A percentile compares a stretch with the other conserved stretches of the same genome.
These are phyloP conservation scores for Knipowitschia caucasica DNA, from an alignment of 2,797 vertebrate genomes.

Conservation along the genomic window DNA sequence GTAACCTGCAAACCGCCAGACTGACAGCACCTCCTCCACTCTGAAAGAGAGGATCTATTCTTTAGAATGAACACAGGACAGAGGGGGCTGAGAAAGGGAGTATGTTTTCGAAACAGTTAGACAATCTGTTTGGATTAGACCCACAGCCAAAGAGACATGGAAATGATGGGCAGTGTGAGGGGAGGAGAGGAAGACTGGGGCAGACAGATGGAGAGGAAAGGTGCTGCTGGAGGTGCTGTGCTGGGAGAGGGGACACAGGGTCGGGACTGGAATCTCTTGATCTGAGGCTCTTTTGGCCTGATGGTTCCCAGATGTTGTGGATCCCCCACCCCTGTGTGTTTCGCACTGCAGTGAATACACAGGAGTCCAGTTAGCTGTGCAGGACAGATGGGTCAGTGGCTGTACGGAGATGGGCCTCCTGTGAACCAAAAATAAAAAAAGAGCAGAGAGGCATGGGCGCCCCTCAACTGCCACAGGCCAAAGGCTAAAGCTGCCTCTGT, in stretches of 20 bases:
- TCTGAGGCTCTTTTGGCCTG: slow-evolving; percentile 70
- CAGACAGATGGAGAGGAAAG: slow-evolving; percentile 68
- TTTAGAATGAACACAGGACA: slow-evolving; percentile 52
- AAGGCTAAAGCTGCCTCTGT: slow-evolving; percentile 44
- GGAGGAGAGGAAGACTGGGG: slow-evolving; percentile 58
- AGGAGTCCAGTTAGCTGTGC: slow-evolving; percentile 71
- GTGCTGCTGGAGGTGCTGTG: slow-evolving; percentile 57
- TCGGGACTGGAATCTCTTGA: slow-evolving; percentile 68
- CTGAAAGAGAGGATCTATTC: slow-evolving; percentile 74
- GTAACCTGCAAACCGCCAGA: slow-evolving; percentile 66
- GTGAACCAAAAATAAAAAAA: slow-evolving; percentile 66
- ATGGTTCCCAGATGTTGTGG: slow-evolving; percentile 80
- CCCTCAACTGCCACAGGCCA: slow-evolving; percentile 53
- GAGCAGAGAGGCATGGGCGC: slow-evolving; percentile 59
- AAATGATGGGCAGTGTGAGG: slow-evolving; percentile 71
- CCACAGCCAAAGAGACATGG: slow-evolving; percentile 64
- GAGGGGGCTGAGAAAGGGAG: slow-evolving; percentile 62
- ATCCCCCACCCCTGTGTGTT: slow-evolving; percentile 45
- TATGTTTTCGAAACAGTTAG: slow-evolving; percentile 79
- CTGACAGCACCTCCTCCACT: slow-evolving; percentile 61
- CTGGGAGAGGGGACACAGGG: slow-evolving; percentile 50
- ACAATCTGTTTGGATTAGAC: slow-evolving; percentile 73
- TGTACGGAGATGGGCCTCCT: slow-evolving; percentile 65
- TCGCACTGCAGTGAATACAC: slow-evolving; percentile 63
- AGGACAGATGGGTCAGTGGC: slow-evolving; percentile 68